Evolutionary conservation across 2,113 vertebrate species (phyloP), one percentile per base, ranked within the genome.

Genomic region (Symphodus melops): DNA sequence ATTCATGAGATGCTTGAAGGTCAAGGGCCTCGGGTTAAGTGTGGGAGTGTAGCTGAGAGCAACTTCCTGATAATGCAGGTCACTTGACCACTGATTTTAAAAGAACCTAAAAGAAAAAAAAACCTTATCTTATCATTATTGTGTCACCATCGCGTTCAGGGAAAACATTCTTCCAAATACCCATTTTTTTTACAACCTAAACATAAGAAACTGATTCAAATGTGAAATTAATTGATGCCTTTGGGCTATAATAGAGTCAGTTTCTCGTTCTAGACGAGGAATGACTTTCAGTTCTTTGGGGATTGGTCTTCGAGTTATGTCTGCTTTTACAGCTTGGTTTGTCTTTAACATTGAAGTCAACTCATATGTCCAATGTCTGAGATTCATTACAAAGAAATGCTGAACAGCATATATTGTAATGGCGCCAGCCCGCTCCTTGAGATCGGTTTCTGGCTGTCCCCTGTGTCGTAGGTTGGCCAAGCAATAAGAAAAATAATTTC

Each of bases 1-100:
- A 89, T 86, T 88, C 73, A 92, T 64, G 28, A 11, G 5, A 23
- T 36, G 51, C 64, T 78, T 76, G 82, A 87, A 90, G 85, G 86
- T 87, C 84, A 83, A 75, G 42, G 73, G 73, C 73, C 75, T 84
- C 52, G 11, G 66, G 75, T 88, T 71, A 88, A 75, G 25, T 46
- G 71, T 63, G 37, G 36, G 56, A 73, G 48, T 48, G 77, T 70
- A 68, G 54, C 72, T 75, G 70, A 77, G 67, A 83, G 83, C 52
- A 61, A 75, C 64, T 46, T 8, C 41, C 70, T 37, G 2, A 62
- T 28, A 52, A 61, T 57, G 23, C 54, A 25, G 39, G 19, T 21
- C 25, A 49, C 41, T 52, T 64, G 8, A 74, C 46, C 10, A 37
- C 42, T 8, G 10, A n/a, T 20, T 62, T 68, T 6, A 64, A 44